These are phyloP conservation scores for Potamilus streckersoni DNA, from an alignment of 1,140 invertebrate genomes.

Conservation along the genomic window DNA sequence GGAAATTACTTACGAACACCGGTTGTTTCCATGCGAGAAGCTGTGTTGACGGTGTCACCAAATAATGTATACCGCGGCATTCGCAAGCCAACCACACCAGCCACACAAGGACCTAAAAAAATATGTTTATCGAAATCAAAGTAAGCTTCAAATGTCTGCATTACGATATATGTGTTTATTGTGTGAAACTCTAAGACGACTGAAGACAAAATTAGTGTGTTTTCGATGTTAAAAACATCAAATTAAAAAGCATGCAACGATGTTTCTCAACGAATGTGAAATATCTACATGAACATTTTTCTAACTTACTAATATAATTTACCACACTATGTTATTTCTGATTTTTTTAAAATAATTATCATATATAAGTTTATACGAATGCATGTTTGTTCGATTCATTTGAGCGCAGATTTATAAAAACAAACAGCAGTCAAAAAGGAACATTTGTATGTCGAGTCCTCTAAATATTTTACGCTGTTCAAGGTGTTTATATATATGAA, in stretches of 20 bases:
- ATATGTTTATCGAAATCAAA: not conserved
- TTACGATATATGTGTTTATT: not conserved
- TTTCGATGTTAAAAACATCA: not conserved
- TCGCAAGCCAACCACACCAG: constrained; percentile 61
- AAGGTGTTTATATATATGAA: too few relatives aligned
- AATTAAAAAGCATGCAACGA: not conserved
- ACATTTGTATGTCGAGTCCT: too few relatives aligned
- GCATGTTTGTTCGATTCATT: too few relatives aligned
- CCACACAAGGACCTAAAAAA: constrained; percentile 55
- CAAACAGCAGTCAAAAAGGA: too few relatives aligned
- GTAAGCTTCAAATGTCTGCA: not conserved
- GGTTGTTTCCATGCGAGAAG: constrained; percentile 61
- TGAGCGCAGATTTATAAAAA: too few relatives aligned
- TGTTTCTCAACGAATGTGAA: too few relatives aligned
- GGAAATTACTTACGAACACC: constrained; percentile 44
- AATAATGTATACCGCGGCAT: constrained; percentile 63
- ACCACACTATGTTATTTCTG: too few relatives aligned
- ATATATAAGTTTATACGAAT: too few relatives aligned
- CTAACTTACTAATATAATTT: too few relatives aligned
- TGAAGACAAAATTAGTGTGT: not conserved
- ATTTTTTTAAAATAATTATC: too few relatives aligned
- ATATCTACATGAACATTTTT: too few relatives aligned
- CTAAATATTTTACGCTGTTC: too few relatives aligned
- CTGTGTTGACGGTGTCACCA: constrained; percentile 65
- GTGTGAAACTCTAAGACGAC: not conserved